Conservation (phyloP, 2,113 vertebrate species). For the Xiphorhynchus elegans region DNA sequence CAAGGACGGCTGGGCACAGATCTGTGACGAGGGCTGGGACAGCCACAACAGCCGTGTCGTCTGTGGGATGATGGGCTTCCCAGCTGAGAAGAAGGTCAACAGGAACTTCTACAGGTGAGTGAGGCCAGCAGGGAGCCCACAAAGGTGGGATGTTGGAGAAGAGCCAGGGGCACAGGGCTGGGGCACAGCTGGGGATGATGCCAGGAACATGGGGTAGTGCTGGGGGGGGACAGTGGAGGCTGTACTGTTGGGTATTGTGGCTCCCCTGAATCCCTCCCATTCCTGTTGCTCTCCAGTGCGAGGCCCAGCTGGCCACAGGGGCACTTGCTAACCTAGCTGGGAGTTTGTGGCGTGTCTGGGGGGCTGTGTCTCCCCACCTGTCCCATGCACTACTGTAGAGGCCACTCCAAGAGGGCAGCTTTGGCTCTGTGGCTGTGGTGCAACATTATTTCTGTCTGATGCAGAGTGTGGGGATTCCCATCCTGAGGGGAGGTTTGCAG, state of each 20-base stretch:
- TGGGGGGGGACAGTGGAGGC: not conserved
- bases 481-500: rapidly evolving
- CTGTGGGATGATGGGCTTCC: conserved; percentile 97
- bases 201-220: not conserved
- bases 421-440: not conserved
- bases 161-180: rapidly evolving
- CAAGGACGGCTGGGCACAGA: conserved; percentile 85
- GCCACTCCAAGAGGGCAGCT: rapidly evolving
- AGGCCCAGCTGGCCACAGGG: not conserved
- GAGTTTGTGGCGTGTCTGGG: rapidly evolving
- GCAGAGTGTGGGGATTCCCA: rapidly evolving
- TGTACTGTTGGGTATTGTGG: not conserved
- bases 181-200: not conserved
- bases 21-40: conserved; percentile 90
- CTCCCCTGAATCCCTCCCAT: not conserved
- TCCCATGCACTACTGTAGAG: not conserved
- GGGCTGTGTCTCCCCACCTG: not conserved
- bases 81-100: conserved; percentile 90
- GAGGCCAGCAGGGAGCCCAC: rapidly evolving
- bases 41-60: conserved; percentile 87
- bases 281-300: rapidly evolving
- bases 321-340: rapidly evolving
- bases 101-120: conserved; percentile 94
- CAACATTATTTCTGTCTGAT: rapidly evolving
- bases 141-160: rapidly evolving